Percentiles rank a stretch among this genome's conserved stretches.
Conservation (phyloP, 2,797 vertebrate genomes). For the Gephyroberyx darwinii region DNA sequence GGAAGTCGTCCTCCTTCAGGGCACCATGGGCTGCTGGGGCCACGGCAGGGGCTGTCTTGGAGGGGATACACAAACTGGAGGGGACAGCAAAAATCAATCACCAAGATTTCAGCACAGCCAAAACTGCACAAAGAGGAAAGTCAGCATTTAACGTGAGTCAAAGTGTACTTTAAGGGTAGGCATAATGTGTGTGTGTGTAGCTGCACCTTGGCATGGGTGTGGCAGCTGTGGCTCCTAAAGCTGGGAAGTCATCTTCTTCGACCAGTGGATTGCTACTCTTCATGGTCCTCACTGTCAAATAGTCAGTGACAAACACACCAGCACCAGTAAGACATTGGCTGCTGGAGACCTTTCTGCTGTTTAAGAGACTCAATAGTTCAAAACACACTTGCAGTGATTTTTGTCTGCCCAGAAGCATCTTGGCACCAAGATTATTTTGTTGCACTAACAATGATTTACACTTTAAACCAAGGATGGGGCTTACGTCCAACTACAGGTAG, state of each 20-base stretch:
- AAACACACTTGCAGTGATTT: no score
- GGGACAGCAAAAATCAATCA: not conserved
- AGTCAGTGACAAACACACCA: not conserved
- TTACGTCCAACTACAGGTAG: no score
- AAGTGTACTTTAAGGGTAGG: no score
- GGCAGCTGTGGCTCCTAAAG: conserved; percentile 74
- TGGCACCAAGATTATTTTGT: no score
- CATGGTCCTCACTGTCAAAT: conserved; percentile 73
- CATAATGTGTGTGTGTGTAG: not conserved
- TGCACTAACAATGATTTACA: not conserved
- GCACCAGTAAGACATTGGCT: not conserved
- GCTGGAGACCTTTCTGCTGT: not conserved
- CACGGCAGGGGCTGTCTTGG: conserved; percentile 45
- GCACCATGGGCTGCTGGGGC: conserved; percentile 37
- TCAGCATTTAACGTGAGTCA: not conserved
- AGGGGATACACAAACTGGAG: conserved; percentile 39
- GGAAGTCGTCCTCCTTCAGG: conserved; percentile 96
- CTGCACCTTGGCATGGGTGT: conserved; percentile 64
- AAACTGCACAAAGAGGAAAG: not conserved
- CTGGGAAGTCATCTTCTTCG: conserved; percentile 86
- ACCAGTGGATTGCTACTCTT: conserved; percentile 76
- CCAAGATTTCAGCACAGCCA: not conserved
- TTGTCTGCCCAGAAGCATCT: no score
- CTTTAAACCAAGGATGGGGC: no score
- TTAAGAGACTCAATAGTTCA: not conserved